Evolutionary conservation across 2,797 vertebrate genomes (phyloP), one percentile per base, ranked within the genome.

Genomic region (Poecilia velifera): DNA sequence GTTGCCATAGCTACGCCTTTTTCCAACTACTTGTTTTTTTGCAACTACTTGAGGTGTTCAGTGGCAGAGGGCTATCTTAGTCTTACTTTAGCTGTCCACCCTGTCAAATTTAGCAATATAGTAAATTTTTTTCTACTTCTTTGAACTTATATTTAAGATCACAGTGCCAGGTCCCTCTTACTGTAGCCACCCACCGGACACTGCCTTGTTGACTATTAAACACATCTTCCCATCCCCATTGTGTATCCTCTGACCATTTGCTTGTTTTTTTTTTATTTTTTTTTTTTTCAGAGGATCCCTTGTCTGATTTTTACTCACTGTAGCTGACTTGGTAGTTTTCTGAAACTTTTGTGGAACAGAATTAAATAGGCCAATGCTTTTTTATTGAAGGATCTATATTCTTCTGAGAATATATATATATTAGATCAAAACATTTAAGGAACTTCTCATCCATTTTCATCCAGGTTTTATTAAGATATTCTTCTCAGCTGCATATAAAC

Each of bases 1-100:
- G 71, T 82, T 68, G 62, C 49, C 47, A 53, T 73, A 59, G 68
- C 28, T 86, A 84, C 62, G 45, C 34, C 62, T 36, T 62, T 46
- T 75, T 43, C 39, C 20, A 70, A 70, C 66, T 13, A 41, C 16
- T 22, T 41, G n/a, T 25, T 47, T 47, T 70, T 31, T 25, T 53
- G 20, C 34, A 57, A 20, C 20, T 6, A 74, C 20, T 9, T 76
- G 55, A 79, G 31, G 4, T 3, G 1, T 47, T 45, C 59, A 51
- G 55, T 74, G 59, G 49, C 31, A 71, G 66, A 73, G 41, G 73
- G 36, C 10, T 39, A 45, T 51, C 22, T 34, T 39, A 10, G 3
- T 5, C 51, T 3, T 14, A 18, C 51, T 59, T 76, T 1, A 41
- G 6, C 1, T 34, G 59, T 66, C 72, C 34, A 31, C 39, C 3